These are phyloP conservation scores for Psettodes erumei DNA, from an alignment of 2,113 vertebrate genomes.

Conservation along the genomic window DNA sequence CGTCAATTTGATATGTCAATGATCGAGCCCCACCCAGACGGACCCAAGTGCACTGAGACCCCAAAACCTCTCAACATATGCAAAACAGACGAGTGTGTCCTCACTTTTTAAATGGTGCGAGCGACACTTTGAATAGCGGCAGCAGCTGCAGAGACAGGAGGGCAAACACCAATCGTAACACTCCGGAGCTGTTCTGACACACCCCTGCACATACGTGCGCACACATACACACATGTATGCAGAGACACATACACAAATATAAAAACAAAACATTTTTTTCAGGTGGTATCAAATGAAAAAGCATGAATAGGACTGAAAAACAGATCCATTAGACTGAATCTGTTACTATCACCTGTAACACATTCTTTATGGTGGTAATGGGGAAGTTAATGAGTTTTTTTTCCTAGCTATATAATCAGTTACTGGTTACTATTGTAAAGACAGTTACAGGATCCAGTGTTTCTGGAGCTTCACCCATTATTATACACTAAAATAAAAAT, in stretches of 20 bases:
- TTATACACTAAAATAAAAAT: not conserved
- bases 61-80: conserved; percentile 64
- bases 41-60: conserved; percentile 49
- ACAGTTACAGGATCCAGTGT: not conserved
- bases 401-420: no score
- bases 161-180: conserved; percentile 73
- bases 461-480: not conserved
- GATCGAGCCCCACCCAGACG: conserved; percentile 60
- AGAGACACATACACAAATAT: conserved; percentile 1
- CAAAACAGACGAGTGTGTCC: conserved; percentile 73
- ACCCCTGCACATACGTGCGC: conserved; percentile 14
- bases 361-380: not conserved
- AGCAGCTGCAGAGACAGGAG: conserved; percentile 57
- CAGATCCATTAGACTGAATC: not conserved
- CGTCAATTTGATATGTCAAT: conserved; percentile 76
- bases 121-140: conserved; percentile 73
- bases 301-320: not conserved
- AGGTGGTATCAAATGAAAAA: not conserved
- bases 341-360: not conserved
- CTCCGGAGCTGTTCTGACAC: conserved; percentile 38
- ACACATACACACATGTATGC: conserved; percentile 21
- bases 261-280: not conserved
- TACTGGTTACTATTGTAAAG: not conserved
- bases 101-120: conserved; percentile 84
- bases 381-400: not conserved